phyloP scores from a whole-genome alignment of 2,797 vertebrate species.

The Falco biarmicus region DNA sequence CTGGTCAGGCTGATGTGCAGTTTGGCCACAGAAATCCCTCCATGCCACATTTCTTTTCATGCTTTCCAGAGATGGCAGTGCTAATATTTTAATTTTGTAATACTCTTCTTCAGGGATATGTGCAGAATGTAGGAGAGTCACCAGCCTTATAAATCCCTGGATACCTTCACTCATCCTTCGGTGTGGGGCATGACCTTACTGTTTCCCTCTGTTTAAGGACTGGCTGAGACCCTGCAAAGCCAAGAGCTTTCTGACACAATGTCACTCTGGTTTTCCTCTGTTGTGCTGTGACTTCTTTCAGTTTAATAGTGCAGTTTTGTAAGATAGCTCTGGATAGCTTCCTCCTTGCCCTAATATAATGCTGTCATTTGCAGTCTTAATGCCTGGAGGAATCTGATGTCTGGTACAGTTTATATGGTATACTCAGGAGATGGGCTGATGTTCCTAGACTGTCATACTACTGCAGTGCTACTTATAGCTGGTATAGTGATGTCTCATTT shows the following conservation, averaged over 20 bases:
- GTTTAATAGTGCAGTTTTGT: background rate
- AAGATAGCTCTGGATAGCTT: background rate
- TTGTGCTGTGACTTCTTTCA: background rate
- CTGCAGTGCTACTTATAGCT: background rate
- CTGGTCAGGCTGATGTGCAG: background rate
- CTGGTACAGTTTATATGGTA: background rate
- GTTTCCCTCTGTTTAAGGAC: background rate
- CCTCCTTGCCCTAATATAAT: background rate
- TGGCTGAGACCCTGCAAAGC: background rate
- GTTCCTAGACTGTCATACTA: background rate
- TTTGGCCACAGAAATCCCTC: background rate
- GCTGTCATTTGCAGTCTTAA: background rate
- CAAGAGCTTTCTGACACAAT: background rate
- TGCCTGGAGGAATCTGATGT: background rate
- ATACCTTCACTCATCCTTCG: background rate
- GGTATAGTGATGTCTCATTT: background rate
- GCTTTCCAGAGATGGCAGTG: background rate
- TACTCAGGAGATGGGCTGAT: background rate
- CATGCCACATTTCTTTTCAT: background rate
- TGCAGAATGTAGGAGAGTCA: background rate
- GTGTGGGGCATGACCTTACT: background rate
- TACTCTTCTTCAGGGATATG: accelerated
- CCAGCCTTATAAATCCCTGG: background rate
- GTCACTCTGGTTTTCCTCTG: background rate
- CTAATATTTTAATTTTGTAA: background rate